Base-by-base conservation (phyloP, 30 jellyfish, hydroid and myxozoan genomes). In the Sanderia malayensis region DNA sequence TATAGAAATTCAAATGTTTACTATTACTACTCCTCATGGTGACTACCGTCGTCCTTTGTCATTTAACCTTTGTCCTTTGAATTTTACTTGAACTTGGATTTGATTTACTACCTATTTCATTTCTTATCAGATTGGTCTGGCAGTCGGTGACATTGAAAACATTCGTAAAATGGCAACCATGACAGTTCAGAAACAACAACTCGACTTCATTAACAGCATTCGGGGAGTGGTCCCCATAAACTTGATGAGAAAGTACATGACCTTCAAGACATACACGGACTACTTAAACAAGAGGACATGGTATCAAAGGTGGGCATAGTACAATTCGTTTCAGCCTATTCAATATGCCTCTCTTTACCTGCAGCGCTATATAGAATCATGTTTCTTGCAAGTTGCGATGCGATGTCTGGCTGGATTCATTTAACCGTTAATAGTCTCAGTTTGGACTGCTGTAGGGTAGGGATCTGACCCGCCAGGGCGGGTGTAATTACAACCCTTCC, bases 61-160 rank as follows among this genome's bases (percentile, higher is more conserved):
- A n/a, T n/a, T n/a, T n/a, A n/a, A n/a, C n/a, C n/a, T n/a, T n/a
- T n/a, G n/a, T n/a, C n/a, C n/a, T n/a, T n/a, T n/a, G n/a, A n/a
- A n/a, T n/a, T n/a, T n/a, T n/a, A n/a, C n/a, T n/a, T n/a, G n/a
- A n/a, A n/a, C n/a, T n/a, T n/a, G n/a, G 13, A 37, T 37, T 37
- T 37, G 52, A 37, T 4, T 37, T 13, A 37, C n/a, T n/a, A n/a
- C n/a, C n/a, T n/a, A n/a, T n/a, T n/a, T n/a, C n/a, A n/a, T n/a
- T n/a, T n/a, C n/a, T n/a, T n/a, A n/a, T 24, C 44, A 79, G 92
- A 58, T 79, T 66, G 92, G 92, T 44, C 31, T 79, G 70, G 92
- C 92, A 0, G 92, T 79, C 0, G 92, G 92, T 25, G 92, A 79
- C 64, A 79, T 79, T 46, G 83, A 79, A 20, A 74, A 44, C 45